These are phyloP conservation scores for Eublepharis macularius DNA, from an alignment of 2,113 vertebrate species.

Conservation along the genomic window DNA sequence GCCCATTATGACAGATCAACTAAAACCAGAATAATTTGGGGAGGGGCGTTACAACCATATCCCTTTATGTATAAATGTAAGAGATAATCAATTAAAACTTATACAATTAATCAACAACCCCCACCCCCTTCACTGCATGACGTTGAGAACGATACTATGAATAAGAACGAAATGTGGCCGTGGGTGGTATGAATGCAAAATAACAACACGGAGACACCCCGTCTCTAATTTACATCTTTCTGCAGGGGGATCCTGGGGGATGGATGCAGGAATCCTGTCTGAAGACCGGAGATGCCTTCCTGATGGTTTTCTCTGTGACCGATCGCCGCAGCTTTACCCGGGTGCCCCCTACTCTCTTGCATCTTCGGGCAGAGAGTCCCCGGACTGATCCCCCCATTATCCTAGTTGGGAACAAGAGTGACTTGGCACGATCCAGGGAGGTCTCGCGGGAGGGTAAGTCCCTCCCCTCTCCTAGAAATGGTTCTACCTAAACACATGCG, in stretches of 20 bases:
- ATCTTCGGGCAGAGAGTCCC: conserved; percentile 83
- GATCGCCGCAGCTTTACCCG: conserved; percentile 87
- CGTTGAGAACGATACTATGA: background rate
- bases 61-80: background rate
- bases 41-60: no score
- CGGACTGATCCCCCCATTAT: conserved; percentile 88
- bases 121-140: background rate
- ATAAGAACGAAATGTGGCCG: background rate
- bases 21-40: no score
- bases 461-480: background rate
- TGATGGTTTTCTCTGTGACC: conserved; percentile 89
- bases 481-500: fast-evolving
- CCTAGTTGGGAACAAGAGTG: conserved; percentile 89
- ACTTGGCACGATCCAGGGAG: conserved; percentile 86
- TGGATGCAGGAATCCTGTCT: conserved; percentile 83
- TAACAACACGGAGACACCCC: background rate
- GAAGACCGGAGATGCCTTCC: conserved; percentile 85
- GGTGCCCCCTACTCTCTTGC: conserved; percentile 79
- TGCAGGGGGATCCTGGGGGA: conserved; percentile 61
- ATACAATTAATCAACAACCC: background rate
- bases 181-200: background rate
- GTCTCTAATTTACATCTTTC: background rate
- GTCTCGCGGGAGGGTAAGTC: conserved; percentile 82
- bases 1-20: no score
- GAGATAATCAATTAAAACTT: background rate